phyloP scores from a whole-genome alignment of 2,888 invertebrate species.

The Epirrita christyi region DNA sequence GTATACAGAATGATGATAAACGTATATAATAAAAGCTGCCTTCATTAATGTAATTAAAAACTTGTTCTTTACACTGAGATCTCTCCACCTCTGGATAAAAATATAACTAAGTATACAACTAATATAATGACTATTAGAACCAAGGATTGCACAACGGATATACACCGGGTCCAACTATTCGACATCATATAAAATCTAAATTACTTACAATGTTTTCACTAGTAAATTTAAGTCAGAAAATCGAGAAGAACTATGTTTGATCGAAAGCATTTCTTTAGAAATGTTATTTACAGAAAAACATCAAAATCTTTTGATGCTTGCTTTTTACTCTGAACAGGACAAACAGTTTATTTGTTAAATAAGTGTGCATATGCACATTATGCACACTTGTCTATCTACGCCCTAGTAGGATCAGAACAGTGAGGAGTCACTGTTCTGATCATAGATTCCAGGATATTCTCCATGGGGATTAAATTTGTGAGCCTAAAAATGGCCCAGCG shows the following conservation, averaged over 20 bases:
- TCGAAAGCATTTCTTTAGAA: slow-evolving; percentile 12
- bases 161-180: slow-evolving; percentile 44
- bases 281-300: slow-evolving; percentile 18
- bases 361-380: too few species aligned
- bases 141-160: slow-evolving; percentile 50
- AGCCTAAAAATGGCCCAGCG: too few species aligned
- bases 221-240: slow-evolving; percentile 35
- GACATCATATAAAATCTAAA: slow-evolving; percentile 59
- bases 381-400: too few species aligned
- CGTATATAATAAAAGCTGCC: slow-evolving; percentile 19
- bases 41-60: slow-evolving; percentile 33
- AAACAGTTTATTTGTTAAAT: too few species aligned
- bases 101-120: slow-evolving; percentile 41
- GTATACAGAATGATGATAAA: too few species aligned
- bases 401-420: too few species aligned
- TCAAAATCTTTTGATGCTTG: background rate
- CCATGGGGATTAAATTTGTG: too few species aligned
- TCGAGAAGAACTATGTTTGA: slow-evolving; percentile 19
- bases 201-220: slow-evolving; percentile 42
- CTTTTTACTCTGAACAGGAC: too few species aligned
- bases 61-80: slow-evolving; percentile 51
- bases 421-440: too few species aligned
- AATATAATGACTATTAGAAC: slow-evolving; percentile 47
- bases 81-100: slow-evolving; percentile 41
- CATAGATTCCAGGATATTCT: too few species aligned